phyloP scores from a whole-genome alignment of 2,797 vertebrate species.

The Prunella strophiata region DNA sequence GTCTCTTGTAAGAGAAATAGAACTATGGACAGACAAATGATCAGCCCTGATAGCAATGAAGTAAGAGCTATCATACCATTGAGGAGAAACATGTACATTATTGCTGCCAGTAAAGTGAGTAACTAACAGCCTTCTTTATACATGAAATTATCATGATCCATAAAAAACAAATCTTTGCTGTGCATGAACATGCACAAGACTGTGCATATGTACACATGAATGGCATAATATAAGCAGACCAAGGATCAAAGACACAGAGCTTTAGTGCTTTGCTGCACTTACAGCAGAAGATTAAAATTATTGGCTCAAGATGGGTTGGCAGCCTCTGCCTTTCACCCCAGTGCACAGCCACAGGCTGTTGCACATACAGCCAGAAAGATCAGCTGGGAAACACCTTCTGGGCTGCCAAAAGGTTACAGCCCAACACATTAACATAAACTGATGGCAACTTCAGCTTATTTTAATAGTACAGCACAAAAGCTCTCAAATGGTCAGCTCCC shows the following conservation, averaged over 20 bases:
- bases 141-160: background rate
- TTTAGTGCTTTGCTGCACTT: background rate
- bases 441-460: background rate
- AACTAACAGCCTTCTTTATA: background rate
- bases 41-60: background rate
- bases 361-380: background rate
- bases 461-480: background rate
- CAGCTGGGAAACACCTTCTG: background rate
- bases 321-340: background rate
- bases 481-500: background rate
- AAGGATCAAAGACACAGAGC: background rate
- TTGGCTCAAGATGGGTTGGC: background rate
- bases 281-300: background rate
- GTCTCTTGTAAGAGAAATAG: background rate
- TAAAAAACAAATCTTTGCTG: background rate
- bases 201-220: background rate
- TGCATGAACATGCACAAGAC: background rate
- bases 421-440: background rate
- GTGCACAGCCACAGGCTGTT: background rate
- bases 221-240: background rate
- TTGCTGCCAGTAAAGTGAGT: background rate
- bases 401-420: background rate
- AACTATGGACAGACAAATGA: background rate
- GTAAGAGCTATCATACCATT: background rate
- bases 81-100: background rate